A percentile compares a stretch with the other conserved stretches of the same genome.
Conservation (phyloP, 2,888 invertebrate species). For the Orchesella flavescens region DNA sequence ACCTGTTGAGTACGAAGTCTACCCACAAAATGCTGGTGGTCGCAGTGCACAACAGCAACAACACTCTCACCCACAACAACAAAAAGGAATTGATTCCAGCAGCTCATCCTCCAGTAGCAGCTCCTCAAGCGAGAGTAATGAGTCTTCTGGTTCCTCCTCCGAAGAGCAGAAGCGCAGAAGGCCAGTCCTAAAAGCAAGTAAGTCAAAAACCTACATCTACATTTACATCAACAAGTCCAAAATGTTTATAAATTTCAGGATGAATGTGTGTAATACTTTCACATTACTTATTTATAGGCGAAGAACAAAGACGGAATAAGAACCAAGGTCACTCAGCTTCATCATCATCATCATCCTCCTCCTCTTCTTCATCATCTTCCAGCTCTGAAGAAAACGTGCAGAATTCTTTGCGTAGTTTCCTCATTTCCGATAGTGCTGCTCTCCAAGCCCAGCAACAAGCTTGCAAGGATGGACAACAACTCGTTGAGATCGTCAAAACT, state of each 20-base stretch:
- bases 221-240: no score
- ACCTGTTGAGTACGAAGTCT: conserved; percentile 41
- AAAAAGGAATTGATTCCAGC: not conserved
- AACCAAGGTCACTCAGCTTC: no score
- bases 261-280: no score
- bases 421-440: conserved; percentile 43
- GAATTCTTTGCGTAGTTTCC: conserved; percentile 40
- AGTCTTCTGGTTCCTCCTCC: not conserved
- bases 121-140: conserved; percentile 3
- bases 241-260: no score
- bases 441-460: conserved; percentile 35
- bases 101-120: not conserved
- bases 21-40: conserved; percentile 7
- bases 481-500: conserved; percentile 40
- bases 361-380: conserved; percentile 31
- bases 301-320: no score
- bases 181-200: no score
- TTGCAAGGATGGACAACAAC: conserved; percentile 35
- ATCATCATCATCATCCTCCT: not conserved
- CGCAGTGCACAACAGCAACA: not conserved
- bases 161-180: no score
- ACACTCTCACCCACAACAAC: not conserved
- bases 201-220: no score
- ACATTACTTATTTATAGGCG: no score
- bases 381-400: conserved; percentile 15